Evolutionary conservation across 2,888 invertebrate species (phyloP).

Genomic region (Leucania comma): DNA sequence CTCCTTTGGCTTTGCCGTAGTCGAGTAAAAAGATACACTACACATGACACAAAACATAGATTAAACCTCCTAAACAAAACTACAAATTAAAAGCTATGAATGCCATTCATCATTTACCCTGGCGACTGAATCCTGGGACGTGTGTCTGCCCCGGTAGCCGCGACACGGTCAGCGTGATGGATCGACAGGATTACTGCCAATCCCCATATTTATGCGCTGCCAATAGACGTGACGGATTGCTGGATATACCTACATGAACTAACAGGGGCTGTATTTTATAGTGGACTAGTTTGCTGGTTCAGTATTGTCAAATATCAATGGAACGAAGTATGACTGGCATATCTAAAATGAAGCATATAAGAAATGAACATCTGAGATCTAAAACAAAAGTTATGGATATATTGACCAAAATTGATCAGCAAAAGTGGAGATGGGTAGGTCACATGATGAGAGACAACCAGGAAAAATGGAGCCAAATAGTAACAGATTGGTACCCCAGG

Average conservation of each 20-base stretch:
- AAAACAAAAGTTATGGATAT: too few relatives aligned
- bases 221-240: slow-evolving; percentile 55
- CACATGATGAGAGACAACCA: too few relatives aligned
- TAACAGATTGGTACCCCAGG: too few relatives aligned
- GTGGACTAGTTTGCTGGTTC: not conserved
- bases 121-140: slow-evolving; percentile 27
- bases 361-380: too few relatives aligned
- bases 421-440: too few relatives aligned
- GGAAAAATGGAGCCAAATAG: too few relatives aligned
- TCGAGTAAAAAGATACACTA: too few relatives aligned
- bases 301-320: too few relatives aligned
- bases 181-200: slow-evolving; percentile 60
- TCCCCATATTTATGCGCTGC: slow-evolving; percentile 54
- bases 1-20: too few relatives aligned
- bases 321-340: too few relatives aligned
- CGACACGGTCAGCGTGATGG: slow-evolving; percentile 47
- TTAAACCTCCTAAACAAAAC: not conserved
- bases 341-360: too few relatives aligned
- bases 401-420: too few relatives aligned
- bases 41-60: not conserved
- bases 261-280: not conserved
- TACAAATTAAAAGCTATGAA: slow-evolving; percentile 42
- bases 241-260: slow-evolving; percentile 11
- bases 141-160: slow-evolving; percentile 33
- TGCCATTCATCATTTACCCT: not conserved